Percentiles rank a stretch among this genome's conserved stretches.
phyloP scores from a whole-genome alignment of 2,797 vertebrate genomes.

The Erithacus rubecula region DNA sequence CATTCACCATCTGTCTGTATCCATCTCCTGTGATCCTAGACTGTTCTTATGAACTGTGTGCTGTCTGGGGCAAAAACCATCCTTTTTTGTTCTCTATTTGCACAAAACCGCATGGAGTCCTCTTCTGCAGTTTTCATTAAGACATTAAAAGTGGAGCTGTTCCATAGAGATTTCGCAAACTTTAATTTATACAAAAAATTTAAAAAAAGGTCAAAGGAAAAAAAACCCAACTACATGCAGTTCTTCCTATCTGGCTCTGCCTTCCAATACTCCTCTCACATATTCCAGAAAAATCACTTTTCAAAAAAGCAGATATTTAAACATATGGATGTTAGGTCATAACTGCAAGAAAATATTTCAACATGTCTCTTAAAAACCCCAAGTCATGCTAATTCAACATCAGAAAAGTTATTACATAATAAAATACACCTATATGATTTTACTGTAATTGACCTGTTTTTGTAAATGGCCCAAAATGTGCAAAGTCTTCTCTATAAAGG shows the following conservation, averaged over 20 bases:
- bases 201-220: neutral
- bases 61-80: neutral
- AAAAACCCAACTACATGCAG: neutral
- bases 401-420: neutral
- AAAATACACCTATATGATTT: neutral
- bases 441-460: neutral
- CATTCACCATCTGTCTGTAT: conserved; percentile 21
- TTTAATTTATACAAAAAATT: neutral
- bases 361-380: neutral
- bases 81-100: neutral
- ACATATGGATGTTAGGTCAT: neutral
- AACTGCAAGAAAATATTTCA: neutral
- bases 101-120: neutral
- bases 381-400: neutral
- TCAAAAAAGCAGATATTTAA: neutral
- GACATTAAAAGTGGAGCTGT: neutral
- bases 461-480: neutral
- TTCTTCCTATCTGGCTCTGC: neutral
- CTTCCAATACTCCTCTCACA: neutral
- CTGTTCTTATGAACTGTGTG: neutral
- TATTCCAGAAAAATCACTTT: conserved; percentile 14
- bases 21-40: neutral
- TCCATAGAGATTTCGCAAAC: neutral
- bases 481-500: neutral
- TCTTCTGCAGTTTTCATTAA: neutral